Percentiles rank a stretch among this genome's conserved stretches.
Evolutionary conservation across 2,797 vertebrate genomes (phyloP).

Genomic region (Sebastes umbrosus): DNA sequence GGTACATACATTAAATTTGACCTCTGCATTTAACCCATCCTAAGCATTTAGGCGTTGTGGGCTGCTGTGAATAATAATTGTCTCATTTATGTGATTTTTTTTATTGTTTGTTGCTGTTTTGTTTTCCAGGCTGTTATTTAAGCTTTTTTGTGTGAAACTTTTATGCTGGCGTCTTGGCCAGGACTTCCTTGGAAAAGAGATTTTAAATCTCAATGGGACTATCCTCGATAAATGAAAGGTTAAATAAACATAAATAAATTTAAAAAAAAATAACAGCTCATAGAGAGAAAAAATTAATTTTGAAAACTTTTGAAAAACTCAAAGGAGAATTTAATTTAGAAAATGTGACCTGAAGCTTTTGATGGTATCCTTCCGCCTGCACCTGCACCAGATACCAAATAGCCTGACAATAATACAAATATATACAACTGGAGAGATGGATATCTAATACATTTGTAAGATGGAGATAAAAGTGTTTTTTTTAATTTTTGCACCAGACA

Average conservation of each 20-base stretch:
- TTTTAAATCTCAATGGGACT: background rate
- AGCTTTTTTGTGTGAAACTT: background rate
- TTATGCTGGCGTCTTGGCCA: background rate
- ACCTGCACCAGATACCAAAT: background rate
- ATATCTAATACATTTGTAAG: rapidly evolving
- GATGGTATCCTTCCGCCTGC: background rate
- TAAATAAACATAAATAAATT: background rate
- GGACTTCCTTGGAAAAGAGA: background rate
- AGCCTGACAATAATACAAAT: too few species aligned
- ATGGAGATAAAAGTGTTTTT: background rate
- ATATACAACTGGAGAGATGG: background rate
- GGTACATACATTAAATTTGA: too few species aligned
- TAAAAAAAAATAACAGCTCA: too few species aligned
- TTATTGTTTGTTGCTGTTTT: background rate
- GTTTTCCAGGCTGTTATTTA: background rate
- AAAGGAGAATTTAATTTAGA: too few species aligned
- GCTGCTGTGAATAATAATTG: too few species aligned
- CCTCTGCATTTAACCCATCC: too few species aligned
- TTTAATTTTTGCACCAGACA: background rate
- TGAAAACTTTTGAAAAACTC: rapidly evolving
- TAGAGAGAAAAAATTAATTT: too few species aligned
- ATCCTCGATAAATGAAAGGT: background rate
- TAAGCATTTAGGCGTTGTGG: too few species aligned
- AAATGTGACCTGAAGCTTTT: constrained; percentile 23
- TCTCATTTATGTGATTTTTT: too few species aligned